phyloP scores from a whole-genome alignment of 2,888 invertebrate genomes.

The Dasysyrphus tricinctus region DNA sequence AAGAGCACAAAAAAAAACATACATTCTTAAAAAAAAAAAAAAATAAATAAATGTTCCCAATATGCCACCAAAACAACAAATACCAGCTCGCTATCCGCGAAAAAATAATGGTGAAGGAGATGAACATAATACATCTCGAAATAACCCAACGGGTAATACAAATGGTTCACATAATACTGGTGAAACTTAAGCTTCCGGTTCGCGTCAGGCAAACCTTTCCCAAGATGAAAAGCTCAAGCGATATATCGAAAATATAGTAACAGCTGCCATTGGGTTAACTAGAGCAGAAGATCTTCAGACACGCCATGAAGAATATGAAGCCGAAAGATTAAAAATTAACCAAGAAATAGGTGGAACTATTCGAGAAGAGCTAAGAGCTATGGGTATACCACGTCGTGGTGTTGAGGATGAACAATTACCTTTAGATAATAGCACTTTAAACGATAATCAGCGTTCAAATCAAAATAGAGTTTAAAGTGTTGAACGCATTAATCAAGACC shows the following conservation, averaged over 20 bases:
- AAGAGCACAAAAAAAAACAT: too few species aligned
- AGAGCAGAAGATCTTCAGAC: not conserved
- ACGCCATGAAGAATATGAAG: not conserved
- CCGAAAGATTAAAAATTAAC: not conserved
- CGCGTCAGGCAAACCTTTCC: not conserved
- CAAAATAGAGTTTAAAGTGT: not conserved
- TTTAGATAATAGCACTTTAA: too few species aligned
- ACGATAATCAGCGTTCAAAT: not conserved
- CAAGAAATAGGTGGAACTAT: not conserved
- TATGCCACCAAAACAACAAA: not conserved
- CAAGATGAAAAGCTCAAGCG: slow-evolving; percentile 1
- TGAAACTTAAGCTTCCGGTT: not conserved
- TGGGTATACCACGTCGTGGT: too few species aligned
- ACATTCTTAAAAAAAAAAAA: too few species aligned
- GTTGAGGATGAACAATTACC: too few species aligned
- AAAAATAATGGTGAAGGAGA: not conserved
- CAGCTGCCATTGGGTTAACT: not conserved
- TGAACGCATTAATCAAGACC: not conserved
- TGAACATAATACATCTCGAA: not conserved
- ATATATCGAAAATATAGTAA: too few species aligned
- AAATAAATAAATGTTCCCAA: too few species aligned
- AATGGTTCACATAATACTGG: too few species aligned
- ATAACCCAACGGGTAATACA: not conserved
- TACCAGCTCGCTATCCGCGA: not conserved
- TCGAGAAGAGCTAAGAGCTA: too few species aligned